Evolutionary conservation across 2,797 vertebrate species (phyloP).

Genomic region (Eupleurogrammus muticus): DNA sequence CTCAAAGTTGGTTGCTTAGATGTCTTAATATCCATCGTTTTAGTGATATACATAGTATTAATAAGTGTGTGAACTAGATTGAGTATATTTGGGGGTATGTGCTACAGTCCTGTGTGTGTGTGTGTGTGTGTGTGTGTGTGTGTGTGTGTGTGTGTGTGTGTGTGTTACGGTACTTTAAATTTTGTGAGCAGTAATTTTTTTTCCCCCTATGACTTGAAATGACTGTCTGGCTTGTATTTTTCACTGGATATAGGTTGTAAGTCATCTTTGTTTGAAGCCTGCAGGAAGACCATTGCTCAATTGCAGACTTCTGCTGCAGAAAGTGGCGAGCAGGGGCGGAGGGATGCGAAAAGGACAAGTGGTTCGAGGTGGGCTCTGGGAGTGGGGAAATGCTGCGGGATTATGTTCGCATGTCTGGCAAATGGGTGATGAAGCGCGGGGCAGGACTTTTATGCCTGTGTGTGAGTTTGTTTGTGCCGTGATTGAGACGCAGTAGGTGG

Average conservation of each 20-base stretch:
- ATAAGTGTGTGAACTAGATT: constrained; percentile 2
- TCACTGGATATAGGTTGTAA: constrained; percentile 36
- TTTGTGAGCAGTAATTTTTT: constrained; percentile 49
- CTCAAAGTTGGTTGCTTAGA: constrained; percentile 23
- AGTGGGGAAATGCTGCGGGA: constrained; percentile 50
- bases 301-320: constrained; percentile 37
- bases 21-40: constrained; percentile 25
- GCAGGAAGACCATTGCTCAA: constrained; percentile 46
- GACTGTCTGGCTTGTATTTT: constrained; percentile 36
- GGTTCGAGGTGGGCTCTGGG: constrained; percentile 38
- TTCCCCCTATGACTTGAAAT: constrained; percentile 72
- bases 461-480: constrained; percentile 59
- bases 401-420: constrained; percentile 64
- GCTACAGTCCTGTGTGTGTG: constrained; percentile 34
- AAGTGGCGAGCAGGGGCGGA: constrained; percentile 17
- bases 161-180: constrained; percentile 23
- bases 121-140: constrained; percentile 8
- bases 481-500: constrained; percentile 71
- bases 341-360: constrained; percentile 34
- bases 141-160: constrained; percentile 3
- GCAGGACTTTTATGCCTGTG: constrained; percentile 41
- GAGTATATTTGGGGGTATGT: constrained; percentile 13
- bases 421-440: constrained; percentile 49
- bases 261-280: constrained; percentile 53
- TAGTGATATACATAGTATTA: neutral